Base-by-base conservation (phyloP, 2,797 vertebrate species). In the Artibeus lituratus region DNA sequence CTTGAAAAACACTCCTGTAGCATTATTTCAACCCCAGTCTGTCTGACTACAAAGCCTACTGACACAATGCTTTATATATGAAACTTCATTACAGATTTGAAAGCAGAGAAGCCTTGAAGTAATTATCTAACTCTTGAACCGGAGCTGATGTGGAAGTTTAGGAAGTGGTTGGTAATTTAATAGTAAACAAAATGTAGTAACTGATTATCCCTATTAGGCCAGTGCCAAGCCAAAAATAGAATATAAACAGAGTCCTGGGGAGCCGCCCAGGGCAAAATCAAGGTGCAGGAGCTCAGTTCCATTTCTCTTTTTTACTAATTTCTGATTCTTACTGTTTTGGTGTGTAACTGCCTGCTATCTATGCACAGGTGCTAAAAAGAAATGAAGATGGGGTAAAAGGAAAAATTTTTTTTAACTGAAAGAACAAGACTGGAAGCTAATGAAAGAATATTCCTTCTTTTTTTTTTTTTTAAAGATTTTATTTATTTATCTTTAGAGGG, bases 171-270 rank as follows among this genome's bases (percentile, higher is more conserved):
- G 2, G 70, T 94, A 78, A 94, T 95, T 93, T 94, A 88, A 97
- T 87, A 96, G 95, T 93, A 95, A 97, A 96, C 95, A 94, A 91
- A 94, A 74, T 53, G 76, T 89, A 95, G 90, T 96, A 91, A 97
- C 94, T 93, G 89, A 97, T 93, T 84, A 96, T 73, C 89, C 65
- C 72, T 83, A 37, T 72, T 77, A 37, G 2, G 22, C 59, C 83
- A 37, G 55, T 51, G 94, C 94, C 86, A 89, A 85, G 83, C 59
- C 91, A 70, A 90, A 96, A 97, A 95, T 37, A 96, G 94, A 97
- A 90, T 1, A 81, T 57, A 96, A 84, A 93, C 82, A 70, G 16
- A 53, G 55, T 32, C 82, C 85, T 72, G 65, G 18, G 22, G 70
- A 94, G 51, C 14, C 72, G 59, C 42, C 44, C 51, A 29, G 74